phyloP scores from a whole-genome alignment of 2,797 vertebrate species.

The Microhierax caerulescens region DNA sequence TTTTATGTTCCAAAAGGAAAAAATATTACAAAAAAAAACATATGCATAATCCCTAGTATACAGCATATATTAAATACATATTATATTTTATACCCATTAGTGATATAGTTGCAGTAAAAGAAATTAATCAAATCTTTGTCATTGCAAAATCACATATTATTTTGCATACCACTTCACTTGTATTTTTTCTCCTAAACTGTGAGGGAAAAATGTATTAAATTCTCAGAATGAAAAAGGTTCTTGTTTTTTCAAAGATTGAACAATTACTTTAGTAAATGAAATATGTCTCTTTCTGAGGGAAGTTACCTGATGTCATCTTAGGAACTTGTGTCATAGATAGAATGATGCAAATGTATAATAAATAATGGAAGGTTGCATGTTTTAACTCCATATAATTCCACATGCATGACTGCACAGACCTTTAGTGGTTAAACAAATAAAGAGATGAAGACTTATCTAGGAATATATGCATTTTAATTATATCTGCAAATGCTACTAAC shows the following conservation, averaged over 20 bases:
- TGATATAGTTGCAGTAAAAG: not conserved
- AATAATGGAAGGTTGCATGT: accelerated
- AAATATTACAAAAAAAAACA: not conserved
- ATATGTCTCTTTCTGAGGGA: not conserved
- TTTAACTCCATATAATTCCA: not conserved
- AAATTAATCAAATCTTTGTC: not conserved
- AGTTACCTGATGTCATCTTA: not conserved
- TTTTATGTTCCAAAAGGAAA: not conserved
- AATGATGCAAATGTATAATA: not conserved
- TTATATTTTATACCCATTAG: not conserved
- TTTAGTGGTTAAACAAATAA: not conserved
- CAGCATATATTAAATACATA: not conserved
- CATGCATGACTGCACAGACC: not conserved
- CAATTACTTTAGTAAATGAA: not conserved
- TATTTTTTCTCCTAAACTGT: not conserved
- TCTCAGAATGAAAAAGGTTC: not conserved
- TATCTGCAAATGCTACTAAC: not conserved
- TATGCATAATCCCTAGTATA: not conserved
- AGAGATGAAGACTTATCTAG: not conserved
- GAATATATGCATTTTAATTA: not conserved
- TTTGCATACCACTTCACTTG: not conserved
- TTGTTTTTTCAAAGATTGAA: not conserved
- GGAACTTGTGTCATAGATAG: not conserved
- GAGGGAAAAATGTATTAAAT: not conserved
- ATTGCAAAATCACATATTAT: not conserved